phyloP scores from a whole-genome alignment of 2,113 vertebrate species.

The Eptesicus fuscus region DNA sequence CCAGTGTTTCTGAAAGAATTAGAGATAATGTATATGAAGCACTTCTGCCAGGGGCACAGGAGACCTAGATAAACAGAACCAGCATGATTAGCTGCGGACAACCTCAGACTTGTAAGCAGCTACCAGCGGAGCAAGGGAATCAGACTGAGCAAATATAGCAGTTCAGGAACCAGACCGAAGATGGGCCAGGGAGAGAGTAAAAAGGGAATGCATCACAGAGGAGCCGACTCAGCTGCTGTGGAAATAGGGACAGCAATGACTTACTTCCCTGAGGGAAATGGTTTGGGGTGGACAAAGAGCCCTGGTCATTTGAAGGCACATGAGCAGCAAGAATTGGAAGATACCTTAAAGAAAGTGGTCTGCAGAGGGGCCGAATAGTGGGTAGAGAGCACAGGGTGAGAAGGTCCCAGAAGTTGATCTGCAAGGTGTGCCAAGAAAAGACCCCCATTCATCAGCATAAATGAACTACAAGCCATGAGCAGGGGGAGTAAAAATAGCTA shows the following conservation, averaged over 20 bases:
- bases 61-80: neutral
- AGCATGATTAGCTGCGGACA: neutral
- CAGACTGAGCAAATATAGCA: neutral
- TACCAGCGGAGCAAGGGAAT: neutral
- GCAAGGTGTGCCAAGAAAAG: slow-evolving; percentile 22
- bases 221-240: neutral
- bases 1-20: neutral
- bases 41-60: neutral
- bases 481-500: slow-evolving; percentile 37
- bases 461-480: slow-evolving; percentile 50
- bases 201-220: neutral
- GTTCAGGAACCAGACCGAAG: neutral
- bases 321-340: neutral
- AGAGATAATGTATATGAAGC: neutral
- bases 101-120: neutral
- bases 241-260: neutral
- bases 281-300: neutral
- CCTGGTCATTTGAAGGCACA: neutral
- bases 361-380: neutral
- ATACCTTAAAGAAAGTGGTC: neutral
- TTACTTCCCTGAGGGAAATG: neutral
- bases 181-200: neutral
- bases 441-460: slow-evolving; percentile 30
- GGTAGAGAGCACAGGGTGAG: neutral
- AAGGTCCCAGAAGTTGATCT: neutral